phyloP scores from a whole-genome alignment of 2,797 vertebrate species.

The Coccyzus lansbergi region DNA sequence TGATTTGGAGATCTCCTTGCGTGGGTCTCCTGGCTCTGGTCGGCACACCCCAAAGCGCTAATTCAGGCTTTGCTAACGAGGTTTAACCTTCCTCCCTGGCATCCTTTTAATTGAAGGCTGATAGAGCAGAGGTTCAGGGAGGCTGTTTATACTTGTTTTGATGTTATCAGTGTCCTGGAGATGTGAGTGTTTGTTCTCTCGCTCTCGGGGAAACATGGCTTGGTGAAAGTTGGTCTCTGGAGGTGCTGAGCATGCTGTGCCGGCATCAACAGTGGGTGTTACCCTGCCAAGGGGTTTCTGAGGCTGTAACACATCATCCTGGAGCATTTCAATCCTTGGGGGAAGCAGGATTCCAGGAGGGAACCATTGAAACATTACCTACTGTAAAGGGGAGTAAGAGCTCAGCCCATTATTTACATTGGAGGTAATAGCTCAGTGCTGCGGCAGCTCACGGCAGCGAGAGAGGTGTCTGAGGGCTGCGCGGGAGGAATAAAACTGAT shows the following conservation, averaged over 20 bases:
- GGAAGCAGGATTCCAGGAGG: neutral
- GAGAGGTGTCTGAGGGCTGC: neutral
- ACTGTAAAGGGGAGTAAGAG: neutral
- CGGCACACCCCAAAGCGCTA: neutral
- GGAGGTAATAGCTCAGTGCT: neutral
- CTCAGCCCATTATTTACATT: neutral
- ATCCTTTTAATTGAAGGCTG: neutral
- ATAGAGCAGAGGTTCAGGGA: slow-evolving; percentile 23
- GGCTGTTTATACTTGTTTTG: slow-evolving; percentile 4
- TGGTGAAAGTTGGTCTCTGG: too few species aligned
- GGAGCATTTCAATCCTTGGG: rapidly evolving
- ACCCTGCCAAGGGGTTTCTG: neutral
- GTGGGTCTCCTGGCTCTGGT: neutral
- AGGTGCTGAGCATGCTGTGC: neutral
- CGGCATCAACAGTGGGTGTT: rapidly evolving
- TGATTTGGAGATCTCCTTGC: neutral
- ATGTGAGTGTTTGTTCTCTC: neutral
- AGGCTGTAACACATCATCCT: rapidly evolving
- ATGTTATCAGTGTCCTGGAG: neutral
- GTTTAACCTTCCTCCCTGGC: neutral
- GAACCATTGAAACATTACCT: neutral
- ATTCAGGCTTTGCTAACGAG: slow-evolving; percentile 4
- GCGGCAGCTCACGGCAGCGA: neutral
- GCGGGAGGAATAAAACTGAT: neutral
- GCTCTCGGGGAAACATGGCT: neutral